Conservation (phyloP, 2,797 vertebrate species). For the Pelodytes ibericus region DNA sequence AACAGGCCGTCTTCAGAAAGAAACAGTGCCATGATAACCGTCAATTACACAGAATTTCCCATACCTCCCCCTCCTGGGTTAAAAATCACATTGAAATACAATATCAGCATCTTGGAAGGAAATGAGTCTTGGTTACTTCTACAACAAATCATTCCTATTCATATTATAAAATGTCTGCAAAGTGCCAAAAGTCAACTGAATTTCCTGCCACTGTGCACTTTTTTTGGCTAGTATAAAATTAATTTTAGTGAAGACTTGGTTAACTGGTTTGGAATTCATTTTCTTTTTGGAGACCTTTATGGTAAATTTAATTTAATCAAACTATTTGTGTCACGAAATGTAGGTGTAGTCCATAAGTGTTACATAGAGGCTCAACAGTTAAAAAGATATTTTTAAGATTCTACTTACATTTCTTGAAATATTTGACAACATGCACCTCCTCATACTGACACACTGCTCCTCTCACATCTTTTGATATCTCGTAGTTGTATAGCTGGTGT, state of each 20-base stretch:
- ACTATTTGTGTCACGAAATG: too few relatives aligned
- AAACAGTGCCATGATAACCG: background rate
- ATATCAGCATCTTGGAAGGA: conserved; percentile 20
- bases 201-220: background rate
- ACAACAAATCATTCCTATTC: conserved; percentile 25
- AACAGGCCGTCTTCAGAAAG: background rate
- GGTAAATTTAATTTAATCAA: too few relatives aligned
- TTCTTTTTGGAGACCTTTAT: background rate
- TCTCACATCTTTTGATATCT: too few relatives aligned
- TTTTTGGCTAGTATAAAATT: conserved; percentile 3
- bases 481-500: too few relatives aligned
- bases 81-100: conserved; percentile 23
- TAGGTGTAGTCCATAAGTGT: too few relatives aligned
- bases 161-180: background rate
- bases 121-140: conserved; percentile 11
- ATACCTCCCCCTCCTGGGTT: background rate
- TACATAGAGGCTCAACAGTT: too few relatives aligned
- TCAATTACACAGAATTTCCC: conserved; percentile 2
- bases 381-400: too few relatives aligned
- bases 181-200: conserved; percentile 13
- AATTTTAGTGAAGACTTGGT: conserved; percentile 3
- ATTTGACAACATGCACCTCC: too few relatives aligned
- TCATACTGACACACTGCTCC: too few relatives aligned
- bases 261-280: too few relatives aligned
- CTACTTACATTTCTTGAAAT: too few relatives aligned